Conservation (phyloP, 1,140 invertebrate genomes). For the Campoletis sonorensis region DNA sequence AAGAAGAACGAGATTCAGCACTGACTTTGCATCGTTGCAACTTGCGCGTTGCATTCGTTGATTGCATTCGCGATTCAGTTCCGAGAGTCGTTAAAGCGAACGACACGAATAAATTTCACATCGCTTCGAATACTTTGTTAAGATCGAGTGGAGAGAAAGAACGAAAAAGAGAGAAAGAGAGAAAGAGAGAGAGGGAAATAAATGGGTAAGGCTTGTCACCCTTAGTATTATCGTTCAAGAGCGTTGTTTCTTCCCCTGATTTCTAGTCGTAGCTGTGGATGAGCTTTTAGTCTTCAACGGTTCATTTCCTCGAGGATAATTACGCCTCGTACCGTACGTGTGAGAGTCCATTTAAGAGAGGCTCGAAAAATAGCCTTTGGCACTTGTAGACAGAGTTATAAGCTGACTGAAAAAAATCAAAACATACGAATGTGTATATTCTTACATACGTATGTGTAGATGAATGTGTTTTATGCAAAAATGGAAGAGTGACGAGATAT, state of each 20-base stretch:
- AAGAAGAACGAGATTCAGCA: not conserved
- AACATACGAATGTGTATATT: no score
- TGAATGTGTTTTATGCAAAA: conserved; percentile 12
- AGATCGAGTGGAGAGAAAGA: conserved; percentile 11
- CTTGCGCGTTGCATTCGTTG: conserved; percentile 38
- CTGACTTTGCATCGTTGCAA: conserved; percentile 12
- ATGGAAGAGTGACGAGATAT: conserved; percentile 61
- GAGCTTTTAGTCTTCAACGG: conserved; percentile 5
- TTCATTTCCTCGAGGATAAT: conserved; percentile 7
- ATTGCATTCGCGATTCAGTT: conserved; percentile 51
- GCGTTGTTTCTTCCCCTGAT: no score
- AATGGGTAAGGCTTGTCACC: conserved; percentile 5
- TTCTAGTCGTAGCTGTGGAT: not conserved
- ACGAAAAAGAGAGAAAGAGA: not conserved
- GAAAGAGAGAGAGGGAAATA: not conserved
- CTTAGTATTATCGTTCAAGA: conserved; percentile 2
- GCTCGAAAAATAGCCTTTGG: conserved; percentile 17
- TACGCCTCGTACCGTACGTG: not conserved
- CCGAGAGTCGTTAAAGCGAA: conserved; percentile 49
- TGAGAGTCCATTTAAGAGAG: not conserved
- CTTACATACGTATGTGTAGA: not conserved
- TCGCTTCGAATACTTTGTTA: conserved; percentile 42
- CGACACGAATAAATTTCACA: conserved; percentile 52
- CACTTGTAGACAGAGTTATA: conserved; percentile 23
- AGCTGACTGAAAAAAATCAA: not conserved